phyloP scores from a whole-genome alignment of 2,797 vertebrate species.

The Crocidura indochinensis region DNA sequence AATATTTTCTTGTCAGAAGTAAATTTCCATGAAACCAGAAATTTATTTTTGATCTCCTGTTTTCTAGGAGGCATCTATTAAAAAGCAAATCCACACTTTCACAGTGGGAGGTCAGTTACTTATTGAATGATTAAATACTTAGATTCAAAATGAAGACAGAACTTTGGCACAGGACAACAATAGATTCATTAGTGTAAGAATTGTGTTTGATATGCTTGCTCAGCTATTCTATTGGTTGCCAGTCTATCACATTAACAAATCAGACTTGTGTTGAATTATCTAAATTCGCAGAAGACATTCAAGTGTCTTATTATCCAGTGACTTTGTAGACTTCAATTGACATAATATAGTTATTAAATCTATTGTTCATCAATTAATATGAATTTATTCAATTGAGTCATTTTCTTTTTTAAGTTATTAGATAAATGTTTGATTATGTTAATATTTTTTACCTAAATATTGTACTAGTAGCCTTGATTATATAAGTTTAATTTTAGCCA shows the following conservation, averaged over 20 bases:
- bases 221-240: too few relatives aligned
- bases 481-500: not conserved
- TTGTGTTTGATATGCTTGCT: not conserved
- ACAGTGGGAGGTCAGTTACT: not conserved
- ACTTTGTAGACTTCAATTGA: not conserved
- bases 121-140: constrained; percentile 28
- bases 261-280: not conserved
- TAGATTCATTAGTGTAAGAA: not conserved
- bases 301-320: not conserved
- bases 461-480: not conserved
- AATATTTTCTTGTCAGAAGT: constrained; percentile 17
- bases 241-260: not conserved
- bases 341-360: not conserved
- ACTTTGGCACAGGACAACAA: not conserved
- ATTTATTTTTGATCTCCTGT: constrained; percentile 13
- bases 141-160: constrained; percentile 8
- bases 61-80: constrained; percentile 25
- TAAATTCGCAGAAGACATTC: not conserved
- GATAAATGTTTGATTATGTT: not conserved
- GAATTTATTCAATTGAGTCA: constrained; percentile 18
- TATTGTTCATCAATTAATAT: not conserved
- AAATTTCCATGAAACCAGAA: constrained; percentile 18
- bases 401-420: not conserved
- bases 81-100: not conserved
- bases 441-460: constrained; percentile 5